Evolutionary conservation across 2,888 invertebrate species (phyloP).

Genomic region (Cantharis rufa): DNA sequence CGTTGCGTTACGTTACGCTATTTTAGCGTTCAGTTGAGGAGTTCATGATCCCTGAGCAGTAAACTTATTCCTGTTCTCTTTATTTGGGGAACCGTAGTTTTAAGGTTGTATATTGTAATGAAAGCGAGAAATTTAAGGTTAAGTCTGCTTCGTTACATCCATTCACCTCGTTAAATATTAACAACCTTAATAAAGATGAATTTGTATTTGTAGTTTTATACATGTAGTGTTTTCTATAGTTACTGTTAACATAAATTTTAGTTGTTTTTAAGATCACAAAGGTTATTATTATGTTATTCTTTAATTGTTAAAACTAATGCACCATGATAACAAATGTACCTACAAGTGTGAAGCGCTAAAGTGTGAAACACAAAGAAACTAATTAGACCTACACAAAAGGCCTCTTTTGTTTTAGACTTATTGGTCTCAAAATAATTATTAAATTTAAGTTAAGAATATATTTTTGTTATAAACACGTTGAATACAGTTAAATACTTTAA

Average conservation of each 20-base stretch:
- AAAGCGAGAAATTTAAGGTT: background rate
- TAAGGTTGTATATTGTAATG: background rate
- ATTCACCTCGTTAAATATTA: background rate
- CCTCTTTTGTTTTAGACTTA: background rate
- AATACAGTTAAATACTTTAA: background rate
- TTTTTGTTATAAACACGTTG: slow-evolving; percentile 6
- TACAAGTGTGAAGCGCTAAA: background rate
- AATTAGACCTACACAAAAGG: slow-evolving; percentile 6
- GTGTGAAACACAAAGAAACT: slow-evolving; percentile 3
- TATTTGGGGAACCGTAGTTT: background rate
- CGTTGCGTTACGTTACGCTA: too few species aligned
- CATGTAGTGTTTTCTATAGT: slow-evolving; percentile 1
- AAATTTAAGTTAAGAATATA: slow-evolving; percentile 10
- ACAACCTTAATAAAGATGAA: background rate
- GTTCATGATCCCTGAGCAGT: background rate
- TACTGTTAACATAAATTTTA: background rate
- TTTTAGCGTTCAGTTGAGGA: too few species aligned
- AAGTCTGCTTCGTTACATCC: background rate
- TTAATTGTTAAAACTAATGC: background rate
- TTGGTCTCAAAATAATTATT: background rate
- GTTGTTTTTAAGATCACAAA: background rate
- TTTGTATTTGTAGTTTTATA: background rate
- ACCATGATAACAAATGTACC: background rate
- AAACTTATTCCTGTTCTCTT: background rate
- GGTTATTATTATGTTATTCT: background rate